Base-by-base conservation (phyloP, 2,888 invertebrate species). In the Amphipoea oculea region DNA sequence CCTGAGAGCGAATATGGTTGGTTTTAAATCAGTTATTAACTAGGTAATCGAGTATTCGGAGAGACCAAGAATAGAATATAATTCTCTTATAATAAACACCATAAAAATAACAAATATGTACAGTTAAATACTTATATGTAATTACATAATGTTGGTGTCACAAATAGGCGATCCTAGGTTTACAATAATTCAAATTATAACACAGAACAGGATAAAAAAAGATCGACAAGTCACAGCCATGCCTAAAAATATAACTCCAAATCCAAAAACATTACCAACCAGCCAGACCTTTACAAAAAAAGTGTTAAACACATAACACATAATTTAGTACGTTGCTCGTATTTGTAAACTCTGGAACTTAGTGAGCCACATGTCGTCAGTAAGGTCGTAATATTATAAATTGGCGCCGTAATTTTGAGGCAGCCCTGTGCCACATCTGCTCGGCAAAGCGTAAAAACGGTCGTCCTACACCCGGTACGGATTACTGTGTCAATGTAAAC, bases 401-500 rank as follows among this genome's bases (percentile, higher is more conserved):
- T 89, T 88, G 85, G 81, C 23, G 82, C 76, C 74, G 86, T 86
- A 87, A 89, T 90, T 91, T 89, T 84, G 84, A 82, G 88, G 83
- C 90, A 90, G 62, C 90, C 91, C 89, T 91, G 84, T 68, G 80
- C 87, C 90, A 89, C 93, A 92, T 92, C 92, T 93, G 94, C 88
- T 93, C 91, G 87, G 90, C 84, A 91, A 89, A 89, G 92, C 93
- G 92, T 92, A 93, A 94, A 94, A 94, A 93, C 91, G 91, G 75
- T 83, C 87, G 88, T 87, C 87, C 89, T 87, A 86, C 88, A 88
- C 89, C 89, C 87, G 86, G 86, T 85, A 82, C 90, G 92, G 95
- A 95, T 95, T 94, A 95, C 92, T 90, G 91, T 93, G 93, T 95
- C 95, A 94, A 95, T 95, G 94, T 95, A 95, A 95, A 95, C 95